Evolutionary conservation across 1,140 invertebrate genomes (phyloP).

Genomic region (Drosophila athabasca): DNA sequence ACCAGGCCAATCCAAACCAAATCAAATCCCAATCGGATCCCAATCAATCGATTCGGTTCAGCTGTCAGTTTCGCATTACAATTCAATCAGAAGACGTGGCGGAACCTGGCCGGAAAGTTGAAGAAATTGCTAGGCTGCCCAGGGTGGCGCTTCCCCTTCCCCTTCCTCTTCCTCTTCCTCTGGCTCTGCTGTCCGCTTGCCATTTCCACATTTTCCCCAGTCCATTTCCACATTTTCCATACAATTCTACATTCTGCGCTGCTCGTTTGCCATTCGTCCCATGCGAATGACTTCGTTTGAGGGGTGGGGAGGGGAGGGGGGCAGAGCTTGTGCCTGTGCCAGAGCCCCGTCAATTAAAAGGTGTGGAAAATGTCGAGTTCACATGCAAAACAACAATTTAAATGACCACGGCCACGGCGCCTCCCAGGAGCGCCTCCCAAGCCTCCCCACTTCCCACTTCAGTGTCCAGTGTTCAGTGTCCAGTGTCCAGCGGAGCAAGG

Average conservation of each 20-base stretch:
- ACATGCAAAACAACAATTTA: conserved; percentile 76
- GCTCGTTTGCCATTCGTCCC: conserved; percentile 35
- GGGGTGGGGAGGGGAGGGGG: background rate
- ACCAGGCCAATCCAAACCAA: conserved; percentile 12
- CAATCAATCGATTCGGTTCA: conserved; percentile 8
- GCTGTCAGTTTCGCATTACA: conserved; percentile 25
- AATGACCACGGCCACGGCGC: conserved; percentile 42
- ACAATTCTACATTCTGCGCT: conserved; percentile 1
- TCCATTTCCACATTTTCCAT: conserved; percentile 11
- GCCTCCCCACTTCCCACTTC: too few relatives aligned
- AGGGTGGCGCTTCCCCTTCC: conserved; percentile 29
- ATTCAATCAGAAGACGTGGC: conserved; percentile 32
- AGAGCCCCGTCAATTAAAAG: conserved; percentile 63
- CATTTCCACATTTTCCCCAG: conserved; percentile 5
- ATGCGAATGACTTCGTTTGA: conserved; percentile 27
- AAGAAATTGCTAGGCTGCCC: conserved; percentile 26
- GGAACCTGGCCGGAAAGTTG: conserved; percentile 39
- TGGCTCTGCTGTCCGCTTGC: conserved; percentile 20
- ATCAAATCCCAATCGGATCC: conserved; percentile 19
- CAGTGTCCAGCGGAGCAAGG: conserved; percentile 21
- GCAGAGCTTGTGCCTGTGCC: too few relatives aligned
- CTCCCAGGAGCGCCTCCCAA: background rate
- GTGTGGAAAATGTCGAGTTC: conserved; percentile 73
- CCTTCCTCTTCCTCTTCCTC: conserved; percentile 17
- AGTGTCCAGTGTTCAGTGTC: too few relatives aligned